Percentiles rank a stretch among this genome's conserved stretches.
Evolutionary conservation across 2,113 vertebrate genomes (phyloP).

Genomic region (Tychaedon coryphoeus): DNA sequence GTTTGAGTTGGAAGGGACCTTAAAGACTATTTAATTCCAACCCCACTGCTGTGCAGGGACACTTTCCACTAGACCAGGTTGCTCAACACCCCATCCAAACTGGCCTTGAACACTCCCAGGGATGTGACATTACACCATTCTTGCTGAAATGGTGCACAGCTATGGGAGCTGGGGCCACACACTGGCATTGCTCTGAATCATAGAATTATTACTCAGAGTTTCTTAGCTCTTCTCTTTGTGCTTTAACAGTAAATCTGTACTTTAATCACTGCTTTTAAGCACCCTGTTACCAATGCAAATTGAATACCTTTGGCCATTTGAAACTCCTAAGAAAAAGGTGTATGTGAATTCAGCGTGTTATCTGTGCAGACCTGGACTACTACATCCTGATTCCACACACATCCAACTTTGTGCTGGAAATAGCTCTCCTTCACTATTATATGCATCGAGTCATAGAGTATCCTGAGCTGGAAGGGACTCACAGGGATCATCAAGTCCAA

Average conservation of each 20-base stretch:
- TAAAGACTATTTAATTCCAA: background rate
- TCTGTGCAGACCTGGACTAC: background rate
- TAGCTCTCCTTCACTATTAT: background rate
- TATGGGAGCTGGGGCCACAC: background rate
- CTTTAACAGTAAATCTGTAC: background rate
- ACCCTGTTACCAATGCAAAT: background rate
- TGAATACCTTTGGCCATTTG: background rate
- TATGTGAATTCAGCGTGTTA: rapidly evolving
- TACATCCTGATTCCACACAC: background rate
- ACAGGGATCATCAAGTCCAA: background rate
- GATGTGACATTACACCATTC: background rate
- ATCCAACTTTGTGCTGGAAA: background rate
- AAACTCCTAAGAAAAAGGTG: background rate
- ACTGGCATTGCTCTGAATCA: rapidly evolving
- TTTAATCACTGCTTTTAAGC: background rate
- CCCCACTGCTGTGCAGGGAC: background rate
- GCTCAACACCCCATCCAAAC: background rate
- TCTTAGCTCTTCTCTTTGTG: background rate
- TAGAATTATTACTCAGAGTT: background rate
- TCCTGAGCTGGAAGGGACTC: background rate
- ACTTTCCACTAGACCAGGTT: background rate
- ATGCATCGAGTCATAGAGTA: background rate
- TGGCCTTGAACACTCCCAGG: background rate
- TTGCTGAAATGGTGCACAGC: background rate
- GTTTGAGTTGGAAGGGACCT: background rate